Conservation (phyloP, 2,113 vertebrate species). For the Sinocyclocheilus anophthalmus region DNA sequence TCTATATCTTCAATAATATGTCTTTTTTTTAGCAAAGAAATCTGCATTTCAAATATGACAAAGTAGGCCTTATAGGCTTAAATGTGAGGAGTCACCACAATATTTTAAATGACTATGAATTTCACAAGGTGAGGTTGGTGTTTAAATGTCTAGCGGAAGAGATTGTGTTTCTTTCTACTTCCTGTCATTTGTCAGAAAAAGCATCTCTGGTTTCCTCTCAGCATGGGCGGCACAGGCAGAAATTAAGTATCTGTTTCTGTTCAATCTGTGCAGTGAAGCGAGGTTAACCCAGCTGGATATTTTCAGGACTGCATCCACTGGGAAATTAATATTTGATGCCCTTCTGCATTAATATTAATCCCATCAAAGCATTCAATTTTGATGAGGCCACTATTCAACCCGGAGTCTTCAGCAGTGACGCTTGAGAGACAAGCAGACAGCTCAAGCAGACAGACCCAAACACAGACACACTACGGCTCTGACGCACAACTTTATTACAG, state of each 20-base stretch:
- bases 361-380: conserved; percentile 73
- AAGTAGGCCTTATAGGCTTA: not conserved
- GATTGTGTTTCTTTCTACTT: conserved; percentile 11
- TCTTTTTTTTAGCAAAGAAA: not conserved
- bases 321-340: conserved; percentile 74
- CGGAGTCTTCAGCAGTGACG: conserved; percentile 26
- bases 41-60: not conserved
- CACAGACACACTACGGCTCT: conserved; percentile 51
- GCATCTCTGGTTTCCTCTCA: conserved; percentile 6
- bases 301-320: conserved; percentile 33
- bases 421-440: conserved; percentile 59
- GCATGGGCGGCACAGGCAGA: not conserved
- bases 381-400: conserved; percentile 62
- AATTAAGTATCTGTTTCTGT: not conserved
- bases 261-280: not conserved
- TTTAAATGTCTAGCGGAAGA: not conserved
- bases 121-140: not conserved
- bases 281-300: conserved; percentile 30
- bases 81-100: not conserved
- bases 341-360: conserved; percentile 77
- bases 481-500: conserved; percentile 27
- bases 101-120: not conserved
- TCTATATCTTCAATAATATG: not conserved
- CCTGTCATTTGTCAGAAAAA: conserved; percentile 2
- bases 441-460: conserved; percentile 30